These are phyloP conservation scores for Tetropium fuscum DNA, from an alignment of 2,888 invertebrate species.

Conservation along the genomic window DNA sequence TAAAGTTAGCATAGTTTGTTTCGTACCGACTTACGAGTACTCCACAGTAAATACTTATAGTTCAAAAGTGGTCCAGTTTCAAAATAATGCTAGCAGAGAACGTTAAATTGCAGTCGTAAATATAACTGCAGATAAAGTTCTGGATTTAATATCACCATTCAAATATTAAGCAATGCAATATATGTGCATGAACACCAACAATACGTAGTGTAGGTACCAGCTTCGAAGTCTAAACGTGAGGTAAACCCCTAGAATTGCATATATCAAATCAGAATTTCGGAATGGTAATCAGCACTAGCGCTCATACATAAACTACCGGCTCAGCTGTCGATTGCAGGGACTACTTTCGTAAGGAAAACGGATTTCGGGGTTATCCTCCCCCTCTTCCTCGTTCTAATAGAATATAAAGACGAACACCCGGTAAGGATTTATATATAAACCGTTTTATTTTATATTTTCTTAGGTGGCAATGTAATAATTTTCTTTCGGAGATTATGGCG, in stretches of 20 bases:
- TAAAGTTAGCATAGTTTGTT: too few species aligned
- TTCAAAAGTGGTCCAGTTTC: too few species aligned
- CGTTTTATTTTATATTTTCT: conserved; percentile 6
- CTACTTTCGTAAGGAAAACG: conserved; percentile 11
- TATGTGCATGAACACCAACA: not conserved
- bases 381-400: not conserved
- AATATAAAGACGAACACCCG: not conserved
- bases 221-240: not conserved
- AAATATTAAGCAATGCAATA: conserved; percentile 2
- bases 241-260: conserved; percentile 29
- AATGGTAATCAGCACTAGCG: conserved; percentile 30
- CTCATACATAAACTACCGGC: conserved; percentile 35
- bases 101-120: too few species aligned
- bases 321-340: conserved; percentile 36
- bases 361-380: conserved; percentile 19
- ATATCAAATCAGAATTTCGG: conserved; percentile 35
- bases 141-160: too few species aligned
- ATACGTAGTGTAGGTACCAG: not conserved
- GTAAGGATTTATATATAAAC: not conserved
- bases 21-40: too few species aligned
- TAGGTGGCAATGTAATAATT: not conserved
- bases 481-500: too few species aligned
- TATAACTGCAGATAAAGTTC: too few species aligned
- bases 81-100: too few species aligned
- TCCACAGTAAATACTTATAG: too few species aligned